phyloP scores from a whole-genome alignment of 2,888 invertebrate species.

The Labia minor region DNA sequence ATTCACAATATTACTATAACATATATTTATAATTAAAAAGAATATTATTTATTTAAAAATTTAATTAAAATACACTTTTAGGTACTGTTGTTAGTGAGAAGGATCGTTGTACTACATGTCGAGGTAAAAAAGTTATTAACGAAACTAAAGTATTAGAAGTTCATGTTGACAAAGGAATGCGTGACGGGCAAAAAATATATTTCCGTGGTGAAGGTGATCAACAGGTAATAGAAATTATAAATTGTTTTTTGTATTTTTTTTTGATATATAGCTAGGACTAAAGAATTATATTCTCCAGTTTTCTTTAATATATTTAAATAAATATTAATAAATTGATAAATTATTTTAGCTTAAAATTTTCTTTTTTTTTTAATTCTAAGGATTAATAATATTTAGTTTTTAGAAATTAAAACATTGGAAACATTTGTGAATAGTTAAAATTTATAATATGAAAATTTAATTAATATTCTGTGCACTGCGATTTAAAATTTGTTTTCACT shows the following conservation, averaged over 20 bases:
- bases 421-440: too few species aligned
- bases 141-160: slow-evolving; percentile 79
- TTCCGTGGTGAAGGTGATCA: slow-evolving; percentile 87
- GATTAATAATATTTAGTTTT: too few species aligned
- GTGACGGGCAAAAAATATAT: slow-evolving; percentile 71
- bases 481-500: too few species aligned
- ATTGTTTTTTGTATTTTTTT: neutral
- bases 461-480: too few species aligned
- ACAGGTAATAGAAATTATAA: slow-evolving; percentile 42
- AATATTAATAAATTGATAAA: too few species aligned
- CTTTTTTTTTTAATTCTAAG: too few species aligned
- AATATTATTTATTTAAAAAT: neutral
- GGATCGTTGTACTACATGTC: slow-evolving; percentile 71
- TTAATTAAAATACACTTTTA: slow-evolving; percentile 29
- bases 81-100: slow-evolving; percentile 69
- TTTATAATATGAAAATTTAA: too few species aligned
- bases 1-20: neutral
- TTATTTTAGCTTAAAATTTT: too few species aligned
- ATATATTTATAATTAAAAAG: too few species aligned
- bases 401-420: too few species aligned
- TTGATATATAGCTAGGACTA: neutral
- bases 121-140: slow-evolving; percentile 71
- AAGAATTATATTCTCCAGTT: neutral
- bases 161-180: slow-evolving; percentile 81
- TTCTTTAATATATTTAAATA: neutral